Evolutionary conservation across 2,113 vertebrate genomes (phyloP), one percentile per base, ranked within the genome.

Genomic region (Entosphenus tridentatus): DNA sequence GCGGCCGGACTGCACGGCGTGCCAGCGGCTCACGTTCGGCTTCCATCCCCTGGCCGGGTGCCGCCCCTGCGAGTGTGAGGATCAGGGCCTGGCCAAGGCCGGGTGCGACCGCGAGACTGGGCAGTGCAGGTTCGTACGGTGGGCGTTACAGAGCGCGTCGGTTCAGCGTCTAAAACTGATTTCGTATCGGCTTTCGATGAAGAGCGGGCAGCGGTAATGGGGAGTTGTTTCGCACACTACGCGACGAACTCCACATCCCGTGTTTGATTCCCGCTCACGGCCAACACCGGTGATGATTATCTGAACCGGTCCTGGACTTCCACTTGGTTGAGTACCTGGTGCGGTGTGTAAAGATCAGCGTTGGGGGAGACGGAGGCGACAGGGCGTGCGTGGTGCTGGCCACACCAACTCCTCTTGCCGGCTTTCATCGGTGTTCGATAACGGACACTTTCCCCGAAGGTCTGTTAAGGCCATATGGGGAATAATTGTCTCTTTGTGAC

Each of bases 41-140:
- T 96, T 83, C 74, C 91, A 96, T 72, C 86, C 92, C 1, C 55
- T 86, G 72, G 74, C 79, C 7, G 92, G 92, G 76, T 96, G 91
- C 0, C 81, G 87, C 72, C 77, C 73, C 73, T 96, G 92, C 71
- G 84, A 82, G 70, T 97, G 92, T 74, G 89, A 87, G 16, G 74
- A 72, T 10, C 72, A 6, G 4, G 92, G 91, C 68, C 67, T 83
- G 1, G 69, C 74, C 4, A 75, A 67, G n/a, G 71, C 72, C 1
- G 80, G 82, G n/a, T 97, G 91, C 68, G 76, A 89, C 75, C 73
- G 56, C 65, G 73, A 2, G 72, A 85, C 72, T 0, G 89, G 91
- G 11, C 88, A 93, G 71, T 96, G 92, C 85, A 84, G 71, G 91
- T 91, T 75, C 82, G 84, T 72, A 8, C n/a, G 55, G 12, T 5